Conservation (phyloP, 2,113 vertebrate genomes). For the Lamprotornis superbus region DNA sequence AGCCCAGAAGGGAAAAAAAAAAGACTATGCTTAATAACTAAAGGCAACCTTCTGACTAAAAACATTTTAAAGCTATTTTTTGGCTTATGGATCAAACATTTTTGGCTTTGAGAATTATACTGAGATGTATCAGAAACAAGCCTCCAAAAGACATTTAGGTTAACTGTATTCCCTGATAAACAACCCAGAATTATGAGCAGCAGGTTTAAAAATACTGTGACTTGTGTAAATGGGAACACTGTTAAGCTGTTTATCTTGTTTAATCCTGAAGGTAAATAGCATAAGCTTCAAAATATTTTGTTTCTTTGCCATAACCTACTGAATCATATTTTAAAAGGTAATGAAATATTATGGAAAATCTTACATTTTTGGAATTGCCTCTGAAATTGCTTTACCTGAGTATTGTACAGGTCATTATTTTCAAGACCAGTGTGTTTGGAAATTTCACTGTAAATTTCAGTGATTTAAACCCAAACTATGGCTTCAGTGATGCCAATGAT, state of each 20-base stretch:
- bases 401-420: background rate
- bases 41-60: background rate
- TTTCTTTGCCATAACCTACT: background rate
- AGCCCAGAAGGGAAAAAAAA: background rate
- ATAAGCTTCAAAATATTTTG: conserved; percentile 51
- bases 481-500: background rate
- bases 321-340: background rate
- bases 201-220: conserved; percentile 62
- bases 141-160: background rate
- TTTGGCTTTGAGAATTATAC: background rate
- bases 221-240: conserved; percentile 51
- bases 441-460: background rate
- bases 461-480: background rate
- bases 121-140: background rate
- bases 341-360: background rate
- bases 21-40: background rate
- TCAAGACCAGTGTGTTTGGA: background rate
- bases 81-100: background rate
- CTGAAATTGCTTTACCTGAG: background rate
- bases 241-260: conserved; percentile 62
- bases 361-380: background rate
- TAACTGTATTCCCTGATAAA: conserved; percentile 14
- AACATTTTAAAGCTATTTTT: background rate
- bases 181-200: conserved; percentile 21
- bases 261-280: conserved; percentile 61